phyloP scores from a whole-genome alignment of 2,113 vertebrate genomes.

The Origma solitaria region DNA sequence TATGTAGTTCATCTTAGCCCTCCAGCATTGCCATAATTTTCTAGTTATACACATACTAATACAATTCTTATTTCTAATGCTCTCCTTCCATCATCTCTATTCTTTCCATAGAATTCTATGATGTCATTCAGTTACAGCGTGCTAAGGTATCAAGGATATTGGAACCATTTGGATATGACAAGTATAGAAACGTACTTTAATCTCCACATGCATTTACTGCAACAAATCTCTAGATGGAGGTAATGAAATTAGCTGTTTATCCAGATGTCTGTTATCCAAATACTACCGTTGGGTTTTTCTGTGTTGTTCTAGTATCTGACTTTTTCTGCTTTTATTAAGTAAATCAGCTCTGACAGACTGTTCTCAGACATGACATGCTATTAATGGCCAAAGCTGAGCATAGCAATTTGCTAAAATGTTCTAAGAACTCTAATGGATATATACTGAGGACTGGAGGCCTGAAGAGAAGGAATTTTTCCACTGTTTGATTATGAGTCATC shows the following conservation, averaged over 20 bases:
- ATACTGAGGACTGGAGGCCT: neutral
- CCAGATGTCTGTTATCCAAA: constrained; percentile 25
- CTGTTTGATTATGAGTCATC: neutral
- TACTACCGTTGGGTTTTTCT: neutral
- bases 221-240: constrained; percentile 28
- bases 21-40: neutral
- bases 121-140: neutral
- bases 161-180: neutral
- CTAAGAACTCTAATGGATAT: neutral
- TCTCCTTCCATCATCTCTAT: neutral
- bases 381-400: neutral
- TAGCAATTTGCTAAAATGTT: neutral
- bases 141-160: neutral
- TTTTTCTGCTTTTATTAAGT: constrained; percentile 20
- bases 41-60: neutral
- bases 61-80: neutral
- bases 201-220: neutral
- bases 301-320: constrained; percentile 13
- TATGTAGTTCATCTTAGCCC: neutral
- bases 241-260: constrained; percentile 40
- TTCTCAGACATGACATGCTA: neutral
- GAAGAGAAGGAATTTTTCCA: neutral
- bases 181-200: neutral
- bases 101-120: neutral
- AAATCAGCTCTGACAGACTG: neutral